Conservation (phyloP, 1,140 invertebrate species). For the Orussus abietinus region DNA sequence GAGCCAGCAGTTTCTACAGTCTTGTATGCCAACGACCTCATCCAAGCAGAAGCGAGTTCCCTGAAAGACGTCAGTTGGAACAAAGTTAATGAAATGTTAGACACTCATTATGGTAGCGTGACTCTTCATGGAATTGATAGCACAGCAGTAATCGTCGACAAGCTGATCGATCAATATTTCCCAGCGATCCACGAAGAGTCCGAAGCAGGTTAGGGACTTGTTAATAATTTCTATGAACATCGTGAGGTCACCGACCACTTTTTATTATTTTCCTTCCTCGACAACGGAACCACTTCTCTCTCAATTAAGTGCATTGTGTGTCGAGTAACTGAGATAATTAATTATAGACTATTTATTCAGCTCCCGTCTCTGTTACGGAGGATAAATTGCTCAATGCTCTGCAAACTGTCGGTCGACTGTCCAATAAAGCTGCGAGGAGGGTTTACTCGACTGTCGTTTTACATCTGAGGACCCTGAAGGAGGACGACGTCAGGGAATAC, state of each 20-base stretch:
- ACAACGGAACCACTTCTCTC: too few species aligned
- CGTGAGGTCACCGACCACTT: too few species aligned
- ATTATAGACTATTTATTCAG: too few species aligned
- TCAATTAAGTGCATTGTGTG: too few species aligned
- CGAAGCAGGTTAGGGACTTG: conserved; percentile 44
- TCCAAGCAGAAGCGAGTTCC: conserved; percentile 57
- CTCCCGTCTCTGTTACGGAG: conserved; percentile 51
- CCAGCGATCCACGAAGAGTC: conserved; percentile 55
- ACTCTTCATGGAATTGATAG: conserved; percentile 61
- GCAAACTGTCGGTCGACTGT: conserved; percentile 66
- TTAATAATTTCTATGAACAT: too few species aligned
- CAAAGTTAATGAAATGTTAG: conserved; percentile 65
- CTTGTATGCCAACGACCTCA: conserved; percentile 33
- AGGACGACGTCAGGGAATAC: conserved; percentile 60
- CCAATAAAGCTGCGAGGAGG: conserved; percentile 64
- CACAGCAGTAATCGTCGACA: conserved; percentile 60
- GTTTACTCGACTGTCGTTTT: conserved; percentile 62
- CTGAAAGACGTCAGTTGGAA: conserved; percentile 66
- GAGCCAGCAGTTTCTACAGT: conserved; percentile 44
- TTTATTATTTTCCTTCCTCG: too few species aligned
- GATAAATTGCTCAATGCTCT: conserved; percentile 67
- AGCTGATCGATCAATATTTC: conserved; percentile 64
- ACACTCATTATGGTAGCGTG: conserved; percentile 62
- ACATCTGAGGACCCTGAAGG: conserved; percentile 58
- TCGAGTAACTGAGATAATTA: too few species aligned